Base-by-base conservation (phyloP, 1,140 invertebrate species). In the Cydia splendana region DNA sequence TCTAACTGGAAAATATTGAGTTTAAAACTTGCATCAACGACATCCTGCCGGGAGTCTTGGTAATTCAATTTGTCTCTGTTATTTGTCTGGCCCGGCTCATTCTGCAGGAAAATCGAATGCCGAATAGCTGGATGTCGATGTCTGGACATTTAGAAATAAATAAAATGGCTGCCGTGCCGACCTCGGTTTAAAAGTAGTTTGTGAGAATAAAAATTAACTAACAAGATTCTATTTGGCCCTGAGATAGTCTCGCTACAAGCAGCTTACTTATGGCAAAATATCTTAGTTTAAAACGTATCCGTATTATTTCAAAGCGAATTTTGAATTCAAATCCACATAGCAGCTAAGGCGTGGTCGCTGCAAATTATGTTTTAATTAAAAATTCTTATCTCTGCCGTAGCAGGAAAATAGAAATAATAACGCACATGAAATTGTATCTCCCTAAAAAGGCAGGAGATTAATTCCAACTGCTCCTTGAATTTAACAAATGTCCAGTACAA, bases 11-110 rank as follows among this genome's bases (percentile, higher is more conserved):
- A 34, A 69, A 69, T 28, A 69, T 69, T 69, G 65, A 69, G 65
- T 69, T 69, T 69, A 34, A 69, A 69, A 69, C 20, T 69, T 69
- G 65, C 65, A 69, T 69, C 28, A 34, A 15, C 65, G 65, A 69
- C 65, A n/a, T 69, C 28, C 24, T 28, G 18, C 20, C 24, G 13
- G 65, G 62, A 65, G 34, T 34, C 28, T 34, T 28, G 65, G 65
- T 69, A 69, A 69, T 69, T 69, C 65, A 69, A 69, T 69, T 69
- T 69, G 28, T 34, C 28, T 34, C 12, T 28, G 12, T 28, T 28
- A 34, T 69, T 69, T 69, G 28, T 69, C 24, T 69, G 13, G 12
- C 28, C 13, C 12, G 30, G 30, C 13, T 34, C 13, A 15, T 34
- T 34, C 24, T 30, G 15, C 12, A n/a, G 65, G 65, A 34, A 69